Evolutionary conservation across 2,113 vertebrate species (phyloP).

Genomic region (Diphyllodes magnificus): DNA sequence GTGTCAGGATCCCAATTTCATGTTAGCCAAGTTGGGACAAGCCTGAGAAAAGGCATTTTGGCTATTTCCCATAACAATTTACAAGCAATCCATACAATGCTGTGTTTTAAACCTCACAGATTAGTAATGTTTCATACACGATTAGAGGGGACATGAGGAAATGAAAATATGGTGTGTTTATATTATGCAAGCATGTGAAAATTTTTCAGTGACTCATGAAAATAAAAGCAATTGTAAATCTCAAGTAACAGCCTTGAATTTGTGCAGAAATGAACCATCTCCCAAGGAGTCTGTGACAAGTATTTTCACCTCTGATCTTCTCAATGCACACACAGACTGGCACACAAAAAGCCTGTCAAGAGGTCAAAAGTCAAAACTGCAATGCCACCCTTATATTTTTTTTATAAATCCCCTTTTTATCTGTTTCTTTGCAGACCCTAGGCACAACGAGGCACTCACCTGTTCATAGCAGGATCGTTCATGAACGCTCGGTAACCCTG

Average conservation of each 20-base stretch:
- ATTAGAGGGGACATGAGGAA: not conserved
- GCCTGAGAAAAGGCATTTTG: not conserved
- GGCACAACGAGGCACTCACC: constrained; percentile 68
- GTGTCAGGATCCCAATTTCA: not conserved
- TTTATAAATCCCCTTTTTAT: not conserved
- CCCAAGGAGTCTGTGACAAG: not conserved
- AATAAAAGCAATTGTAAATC: not conserved
- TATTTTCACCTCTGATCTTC: not conserved
- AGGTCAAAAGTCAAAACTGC: not conserved
- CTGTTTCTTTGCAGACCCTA: not conserved
- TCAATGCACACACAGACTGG: not conserved
- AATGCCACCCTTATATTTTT: not conserved
- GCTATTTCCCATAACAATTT: not conserved
- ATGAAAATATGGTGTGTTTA: not conserved
- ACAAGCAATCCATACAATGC: not conserved
- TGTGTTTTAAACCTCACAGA: not conserved
- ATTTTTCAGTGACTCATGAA: not conserved
- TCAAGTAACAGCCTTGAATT: not conserved
- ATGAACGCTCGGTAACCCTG: constrained; percentile 97
- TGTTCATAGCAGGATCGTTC: constrained; percentile 97
- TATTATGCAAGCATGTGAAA: not conserved
- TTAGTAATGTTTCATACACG: not conserved
- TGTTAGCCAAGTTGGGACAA: not conserved
- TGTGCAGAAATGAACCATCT: not conserved
- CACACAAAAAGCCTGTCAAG: not conserved